Evolutionary conservation across 2,888 invertebrate genomes (phyloP), one percentile per base, ranked within the genome.

Genomic region (Oligia latruncula): DNA sequence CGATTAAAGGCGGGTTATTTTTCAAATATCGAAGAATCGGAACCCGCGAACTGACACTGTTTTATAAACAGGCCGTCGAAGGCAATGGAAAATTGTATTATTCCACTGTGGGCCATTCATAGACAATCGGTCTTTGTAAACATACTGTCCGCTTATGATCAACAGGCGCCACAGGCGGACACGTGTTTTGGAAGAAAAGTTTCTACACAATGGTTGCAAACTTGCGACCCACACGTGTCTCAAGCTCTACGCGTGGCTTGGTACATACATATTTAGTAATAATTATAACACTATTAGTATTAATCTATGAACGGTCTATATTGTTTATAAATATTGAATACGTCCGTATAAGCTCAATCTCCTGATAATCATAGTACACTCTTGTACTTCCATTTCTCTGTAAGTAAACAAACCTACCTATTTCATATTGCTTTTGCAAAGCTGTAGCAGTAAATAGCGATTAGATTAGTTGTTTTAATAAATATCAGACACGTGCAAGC

Each of bases 111-210:
- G 72, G 66, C 23, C 83, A 84, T 85, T 89, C 88, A 90, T 90
- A 92, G 90, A 90, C 92, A 91, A 89, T 89, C 81, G 83, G 68
- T 85, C 82, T 89, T 92, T 90, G 83, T 91, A 91, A 91, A 92
- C 92, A 91, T 83, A 78, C 77, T 78, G 74, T 62, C 76, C 64
- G 76, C 76, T 87, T 76, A 84, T 75, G 70, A 80, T 80, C 80
- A 84, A 89, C 83, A 80, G 82, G 72, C 62, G 15, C 78, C 78
- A 88, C 78, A 73, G 77, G 72, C 58, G n/a, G 72, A 77, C 85
- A 86, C 79, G 81, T 90, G 91, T 88, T 89, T 88, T 89, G 87
- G 35, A 87, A 88, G 87, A 85, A 82, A 80, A 77, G 72, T 67
- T 70, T 46, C 67, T 73, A 78, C 72, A 91, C 87, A 89, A 90